Base-by-base conservation (phyloP, 2,113 vertebrate species). In the Triplophysa siluroides region DNA sequence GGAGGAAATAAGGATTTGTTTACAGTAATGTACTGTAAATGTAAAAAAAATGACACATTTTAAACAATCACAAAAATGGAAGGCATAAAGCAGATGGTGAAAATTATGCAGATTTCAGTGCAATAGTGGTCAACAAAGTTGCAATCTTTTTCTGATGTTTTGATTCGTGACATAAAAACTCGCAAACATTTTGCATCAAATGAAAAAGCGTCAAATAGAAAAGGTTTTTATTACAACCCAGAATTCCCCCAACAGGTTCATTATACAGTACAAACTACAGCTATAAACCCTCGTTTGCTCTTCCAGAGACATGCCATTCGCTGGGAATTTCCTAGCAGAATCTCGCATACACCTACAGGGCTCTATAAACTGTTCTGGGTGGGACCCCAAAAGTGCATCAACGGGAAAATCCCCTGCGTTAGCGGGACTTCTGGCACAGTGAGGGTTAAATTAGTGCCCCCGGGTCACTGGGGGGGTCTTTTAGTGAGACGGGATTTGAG, bases 391-490 rank as follows among this genome's bases (percentile, higher is more conserved):
- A 86, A 89, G 87, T 85, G 86, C 84, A 84, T 87, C 81, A 81
- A 83, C 83, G 80, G 71, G 86, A 14, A 58, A 77, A 56, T 50
- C 29, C 21, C 43, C 19, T 63, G 70, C 65, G 33, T 52, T 24
- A 50, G 86, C 78, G 87, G 87, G 90, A 86, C 85, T 84, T 88
- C 90, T 87, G 87, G 74, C 88, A 84, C 71, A 62, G 64, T 76
- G 87, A 90, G 89, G 92, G 91, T 94, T 93, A 94, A 94, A 90
- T 92, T 89, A 91, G 88, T 91, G 89, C 87, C 92, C 90, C 87
- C 75, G 63, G 89, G 90, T 92, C 92, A 92, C 86, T 89, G 79
- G 75, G 79, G 84, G 89, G 90, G 90, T 91, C 88, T 78, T 92
- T 92, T 89, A 91, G 85, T 86, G 79, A 81, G 87, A 85, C 76